These are phyloP conservation scores for Andrena trimmerana DNA, from an alignment of 2,888 invertebrate species.

Conservation along the genomic window DNA sequence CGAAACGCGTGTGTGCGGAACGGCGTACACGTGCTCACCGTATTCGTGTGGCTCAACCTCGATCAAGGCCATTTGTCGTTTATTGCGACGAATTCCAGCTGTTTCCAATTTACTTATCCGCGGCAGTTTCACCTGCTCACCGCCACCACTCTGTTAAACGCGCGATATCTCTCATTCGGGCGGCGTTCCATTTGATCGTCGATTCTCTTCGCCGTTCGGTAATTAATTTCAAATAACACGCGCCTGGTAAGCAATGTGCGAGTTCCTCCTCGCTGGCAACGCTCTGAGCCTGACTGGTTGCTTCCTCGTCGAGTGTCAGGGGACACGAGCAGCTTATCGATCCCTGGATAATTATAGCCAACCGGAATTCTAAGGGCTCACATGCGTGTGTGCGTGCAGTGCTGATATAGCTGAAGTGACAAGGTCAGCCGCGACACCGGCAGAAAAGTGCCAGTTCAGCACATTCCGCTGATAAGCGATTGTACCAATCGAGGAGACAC, in stretches of 20 bases:
- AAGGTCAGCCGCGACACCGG: slow-evolving; percentile 54
- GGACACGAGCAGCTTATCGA: slow-evolving; percentile 38
- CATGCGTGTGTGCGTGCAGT: slow-evolving; percentile 8
- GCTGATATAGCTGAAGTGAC: slow-evolving; percentile 46
- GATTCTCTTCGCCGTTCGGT: too few species aligned
- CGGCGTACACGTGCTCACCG: slow-evolving; percentile 23
- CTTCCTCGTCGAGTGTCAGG: slow-evolving; percentile 1
- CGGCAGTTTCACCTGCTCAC: slow-evolving; percentile 10
- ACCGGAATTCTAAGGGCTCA: slow-evolving; percentile 17
- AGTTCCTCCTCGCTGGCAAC: not conserved
- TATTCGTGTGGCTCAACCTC: slow-evolving; percentile 54
- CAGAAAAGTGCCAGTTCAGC: slow-evolving; percentile 50
- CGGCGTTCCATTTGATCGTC: not conserved
- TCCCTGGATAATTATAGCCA: slow-evolving; percentile 13
- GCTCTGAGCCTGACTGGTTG: not conserved
- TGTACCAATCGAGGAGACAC: not conserved
- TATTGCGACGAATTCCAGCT: slow-evolving; percentile 66
- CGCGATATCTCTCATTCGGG: not conserved
- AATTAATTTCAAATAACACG: too few species aligned
- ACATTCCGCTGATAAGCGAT: slow-evolving; percentile 51
- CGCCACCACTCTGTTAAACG: not conserved
- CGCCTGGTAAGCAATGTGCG: too few species aligned
- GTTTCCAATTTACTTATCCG: slow-evolving; percentile 66
- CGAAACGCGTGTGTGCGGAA: slow-evolving; percentile 24
- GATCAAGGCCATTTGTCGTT: slow-evolving; percentile 72